Evolutionary conservation across 2,113 vertebrate genomes (phyloP), one percentile per base, ranked within the genome.

Genomic region (Coregonus clupeaformis): DNA sequence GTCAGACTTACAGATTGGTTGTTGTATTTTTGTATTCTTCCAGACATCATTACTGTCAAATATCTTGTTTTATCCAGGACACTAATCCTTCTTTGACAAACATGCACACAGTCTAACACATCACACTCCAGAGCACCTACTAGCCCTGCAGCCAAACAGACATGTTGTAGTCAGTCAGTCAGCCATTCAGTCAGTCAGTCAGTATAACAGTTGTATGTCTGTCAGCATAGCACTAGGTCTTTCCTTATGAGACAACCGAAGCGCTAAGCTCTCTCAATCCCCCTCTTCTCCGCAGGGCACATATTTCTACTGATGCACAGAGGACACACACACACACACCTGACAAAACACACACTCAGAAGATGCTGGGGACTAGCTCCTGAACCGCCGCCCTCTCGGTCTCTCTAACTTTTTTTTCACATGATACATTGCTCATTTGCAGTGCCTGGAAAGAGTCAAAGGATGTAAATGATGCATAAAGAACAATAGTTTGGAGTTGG

Each of bases 301-400:
- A 87, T 42, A 42, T 76, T 84, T 85, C 25, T 64, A 69, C 66
- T 24, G 29, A 75, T 70, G 72, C 62, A 30, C 73, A 77, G 62
- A 71, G 71, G 47, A 45, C 47, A 65, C 67, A 60, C 45, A 69
- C 60, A 64, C 55, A 14, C 27, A 24, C n/a, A n/a, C n/a, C n/a
- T n/a, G n/a, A n/a, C n/a, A 70, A 25, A 47, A 6, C 67, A 70
- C 67, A 63, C 45, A 69, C 29, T 20, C 52, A 45, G 6, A 7
- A 16, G 47, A n/a, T 20, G 4, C 12, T 6, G n/a, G 68, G 16
- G 7, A 59, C 52, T 9, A 29, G 20, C 25, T 60, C 49, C 49
- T 52, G 49, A 52, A 52, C 16, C 16, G 4, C 2, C 49, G 2
- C 47, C 9, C 13, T 49, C 13, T 52, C 14, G 18, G 49, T 14